phyloP scores from a whole-genome alignment of 2,797 vertebrate species.

The Phylloscopus collybita region DNA sequence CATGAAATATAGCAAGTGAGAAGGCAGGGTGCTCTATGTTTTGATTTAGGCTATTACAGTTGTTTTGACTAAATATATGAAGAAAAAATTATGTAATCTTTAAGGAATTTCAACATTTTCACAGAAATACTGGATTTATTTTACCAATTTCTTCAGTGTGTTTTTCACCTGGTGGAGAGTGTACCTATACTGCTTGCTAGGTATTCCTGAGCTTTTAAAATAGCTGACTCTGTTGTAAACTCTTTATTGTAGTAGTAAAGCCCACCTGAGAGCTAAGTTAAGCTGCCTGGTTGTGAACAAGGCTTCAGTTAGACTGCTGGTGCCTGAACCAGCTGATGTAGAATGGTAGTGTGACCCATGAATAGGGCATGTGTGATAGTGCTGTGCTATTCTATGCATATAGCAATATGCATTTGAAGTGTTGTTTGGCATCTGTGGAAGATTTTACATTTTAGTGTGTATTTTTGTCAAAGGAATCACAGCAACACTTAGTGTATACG shows the following conservation, averaged over 20 bases:
- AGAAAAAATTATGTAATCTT: not conserved
- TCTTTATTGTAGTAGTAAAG: not conserved
- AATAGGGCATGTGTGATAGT: accelerated
- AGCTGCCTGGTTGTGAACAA: not conserved
- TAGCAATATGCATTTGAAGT: not conserved
- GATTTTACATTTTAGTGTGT: not conserved
- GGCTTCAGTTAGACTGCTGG: not conserved
- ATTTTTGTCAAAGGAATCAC: not conserved
- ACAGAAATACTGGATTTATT: not conserved
- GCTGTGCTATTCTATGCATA: not conserved
- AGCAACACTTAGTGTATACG: not conserved
- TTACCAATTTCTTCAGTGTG: not conserved
- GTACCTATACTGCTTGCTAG: not conserved
- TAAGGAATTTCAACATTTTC: not conserved
- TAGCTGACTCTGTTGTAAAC: not conserved
- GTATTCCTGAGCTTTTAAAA: not conserved
- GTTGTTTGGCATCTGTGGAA: not conserved
- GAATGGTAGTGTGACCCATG: not conserved
- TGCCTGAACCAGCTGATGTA: not conserved
- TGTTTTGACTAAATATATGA: not conserved
- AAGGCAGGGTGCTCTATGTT: not conserved
- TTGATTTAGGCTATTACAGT: not conserved
- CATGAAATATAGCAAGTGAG: not conserved
- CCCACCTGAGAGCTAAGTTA: not conserved
- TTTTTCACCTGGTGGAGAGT: not conserved